Percentiles rank a stretch among this genome's conserved stretches.
These are phyloP conservation scores for Caenorhabditis angaria DNA, from an alignment of 2,888 invertebrate genomes.

Conservation along the genomic window DNA sequence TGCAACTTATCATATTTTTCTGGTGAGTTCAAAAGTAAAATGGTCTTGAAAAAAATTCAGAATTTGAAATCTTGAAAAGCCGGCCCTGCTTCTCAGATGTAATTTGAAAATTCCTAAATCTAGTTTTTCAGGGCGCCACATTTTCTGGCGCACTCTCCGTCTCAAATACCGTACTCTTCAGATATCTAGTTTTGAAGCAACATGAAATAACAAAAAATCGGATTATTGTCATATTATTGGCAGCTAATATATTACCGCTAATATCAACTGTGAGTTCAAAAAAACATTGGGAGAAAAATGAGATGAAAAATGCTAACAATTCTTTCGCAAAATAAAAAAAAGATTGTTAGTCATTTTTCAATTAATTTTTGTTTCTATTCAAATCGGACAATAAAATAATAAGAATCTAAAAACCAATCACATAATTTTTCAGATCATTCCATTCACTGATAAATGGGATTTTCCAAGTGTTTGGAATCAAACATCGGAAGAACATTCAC, in stretches of 20 bases:
- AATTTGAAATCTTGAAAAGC: no score
- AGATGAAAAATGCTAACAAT: background rate
- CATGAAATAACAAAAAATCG: conserved; percentile 17
- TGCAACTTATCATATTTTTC: conserved; percentile 30
- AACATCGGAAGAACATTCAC: conserved; percentile 33
- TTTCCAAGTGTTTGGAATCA: conserved; percentile 24
- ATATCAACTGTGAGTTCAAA: conserved; percentile 13
- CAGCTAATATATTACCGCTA: conserved; percentile 21
- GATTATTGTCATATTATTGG: conserved; percentile 16
- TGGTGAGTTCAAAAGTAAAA: conserved; percentile 11
- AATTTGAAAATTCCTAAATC: background rate
- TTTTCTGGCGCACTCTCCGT: conserved; percentile 36
- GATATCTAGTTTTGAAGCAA: conserved; percentile 28
- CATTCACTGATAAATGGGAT: conserved; percentile 38
- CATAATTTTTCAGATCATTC: conserved; percentile 38
- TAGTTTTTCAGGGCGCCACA: conserved; percentile 26
- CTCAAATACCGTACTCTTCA: conserved; percentile 32
- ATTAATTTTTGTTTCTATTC: no score
- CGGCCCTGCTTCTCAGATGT: no score
- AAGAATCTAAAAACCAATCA: no score
- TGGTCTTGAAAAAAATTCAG: background rate
- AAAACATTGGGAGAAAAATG: background rate
- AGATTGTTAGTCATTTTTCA: no score
- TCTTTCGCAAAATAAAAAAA: no score
- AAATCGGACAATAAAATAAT: background rate